These are phyloP conservation scores for Rhysida immarginata DNA, from an alignment of 1,140 invertebrate species.

Conservation along the genomic window DNA sequence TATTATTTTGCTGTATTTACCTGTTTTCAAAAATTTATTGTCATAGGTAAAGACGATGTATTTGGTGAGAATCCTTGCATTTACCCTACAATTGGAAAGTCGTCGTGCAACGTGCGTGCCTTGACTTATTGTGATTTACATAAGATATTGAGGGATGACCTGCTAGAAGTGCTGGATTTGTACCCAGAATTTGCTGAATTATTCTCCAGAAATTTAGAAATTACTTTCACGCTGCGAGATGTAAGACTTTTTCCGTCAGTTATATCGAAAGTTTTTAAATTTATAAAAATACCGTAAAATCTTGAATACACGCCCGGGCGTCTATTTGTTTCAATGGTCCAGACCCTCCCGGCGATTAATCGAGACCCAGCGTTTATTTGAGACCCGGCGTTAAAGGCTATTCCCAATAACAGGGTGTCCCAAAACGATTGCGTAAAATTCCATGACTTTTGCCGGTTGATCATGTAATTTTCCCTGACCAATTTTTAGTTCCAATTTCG, in stretches of 20 bases:
- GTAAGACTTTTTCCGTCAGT: constrained; percentile 39
- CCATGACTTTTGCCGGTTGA: no score
- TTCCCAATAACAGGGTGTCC: no score
- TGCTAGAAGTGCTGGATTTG: constrained; percentile 90
- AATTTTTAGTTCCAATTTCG: no score
- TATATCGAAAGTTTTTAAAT: constrained; percentile 5
- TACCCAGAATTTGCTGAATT: constrained; percentile 92
- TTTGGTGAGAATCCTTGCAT: constrained; percentile 96
- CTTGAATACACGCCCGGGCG: neutral
- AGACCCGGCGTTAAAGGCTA: no score
- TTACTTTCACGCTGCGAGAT: constrained; percentile 92
- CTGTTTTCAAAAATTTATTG: no score
- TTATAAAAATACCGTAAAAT: neutral
- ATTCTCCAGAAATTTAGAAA: constrained; percentile 85
- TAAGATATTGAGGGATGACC: constrained; percentile 88
- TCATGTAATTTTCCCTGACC: no score
- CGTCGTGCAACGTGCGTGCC: constrained; percentile 93
- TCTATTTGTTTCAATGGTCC: neutral
- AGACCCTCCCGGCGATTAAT: neutral
- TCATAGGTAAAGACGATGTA: constrained; percentile 86
- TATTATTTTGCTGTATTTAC: no score
- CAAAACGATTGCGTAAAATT: no score
- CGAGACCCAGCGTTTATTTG: neutral
- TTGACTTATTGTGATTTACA: constrained; percentile 97
- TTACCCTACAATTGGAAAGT: constrained; percentile 84